Conservation (phyloP, 2,113 vertebrate species). For the Pseudopipra pipra region DNA sequence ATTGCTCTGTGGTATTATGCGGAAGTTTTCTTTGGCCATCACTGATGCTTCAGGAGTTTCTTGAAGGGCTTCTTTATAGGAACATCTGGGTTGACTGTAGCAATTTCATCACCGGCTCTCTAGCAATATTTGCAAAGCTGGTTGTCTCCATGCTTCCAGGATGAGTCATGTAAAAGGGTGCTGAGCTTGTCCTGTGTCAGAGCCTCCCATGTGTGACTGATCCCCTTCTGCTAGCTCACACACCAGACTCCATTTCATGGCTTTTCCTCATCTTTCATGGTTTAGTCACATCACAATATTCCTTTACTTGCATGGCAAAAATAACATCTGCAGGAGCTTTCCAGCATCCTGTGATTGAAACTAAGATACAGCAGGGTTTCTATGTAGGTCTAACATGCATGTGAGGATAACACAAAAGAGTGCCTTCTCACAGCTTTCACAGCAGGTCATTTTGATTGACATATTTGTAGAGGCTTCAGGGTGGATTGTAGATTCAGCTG, state of each 20-base stretch:
- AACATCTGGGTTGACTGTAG: background rate
- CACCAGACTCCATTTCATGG: constrained; percentile 55
- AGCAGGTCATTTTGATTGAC: constrained; percentile 73
- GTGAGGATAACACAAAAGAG: constrained; percentile 55
- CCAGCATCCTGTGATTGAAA: constrained; percentile 43
- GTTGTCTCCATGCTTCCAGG: background rate
- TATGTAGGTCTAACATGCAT: constrained; percentile 35
- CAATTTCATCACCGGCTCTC: constrained; percentile 1
- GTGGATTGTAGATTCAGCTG: constrained; percentile 73
- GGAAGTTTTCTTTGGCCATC: constrained; percentile 48
- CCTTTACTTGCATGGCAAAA: constrained; percentile 59
- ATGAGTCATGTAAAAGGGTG: constrained; percentile 12
- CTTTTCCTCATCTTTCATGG: constrained; percentile 63
- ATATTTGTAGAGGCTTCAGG: constrained; percentile 51
- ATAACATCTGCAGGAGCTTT: constrained; percentile 66
- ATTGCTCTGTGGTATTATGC: background rate
- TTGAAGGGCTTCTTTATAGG: constrained; percentile 36
- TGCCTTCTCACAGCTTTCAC: constrained; percentile 62
- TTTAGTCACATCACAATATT: constrained; percentile 58
- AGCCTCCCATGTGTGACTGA: constrained; percentile 41
- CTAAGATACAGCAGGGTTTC: constrained; percentile 52
- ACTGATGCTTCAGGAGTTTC: constrained; percentile 9
- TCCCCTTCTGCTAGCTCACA: constrained; percentile 17
- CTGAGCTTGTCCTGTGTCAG: constrained; percentile 21
- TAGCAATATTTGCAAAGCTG: constrained; percentile 39